Conservation (phyloP, 2,888 invertebrate species). For the Antitype chi region DNA sequence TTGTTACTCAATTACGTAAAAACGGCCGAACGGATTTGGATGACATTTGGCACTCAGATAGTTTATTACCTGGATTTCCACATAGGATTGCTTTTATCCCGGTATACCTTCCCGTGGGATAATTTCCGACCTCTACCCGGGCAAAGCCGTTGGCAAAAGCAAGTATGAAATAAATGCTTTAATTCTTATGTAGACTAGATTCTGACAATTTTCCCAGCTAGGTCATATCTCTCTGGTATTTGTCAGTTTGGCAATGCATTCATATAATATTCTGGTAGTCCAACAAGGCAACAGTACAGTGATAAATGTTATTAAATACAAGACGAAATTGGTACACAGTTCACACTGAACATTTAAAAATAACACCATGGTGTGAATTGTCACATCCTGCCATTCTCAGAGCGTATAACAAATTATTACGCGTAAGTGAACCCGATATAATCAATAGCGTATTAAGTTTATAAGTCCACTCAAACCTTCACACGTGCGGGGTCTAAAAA, state of each 20-base stretch:
- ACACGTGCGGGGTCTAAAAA: slow-evolving; percentile 54
- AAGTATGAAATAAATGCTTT: neutral
- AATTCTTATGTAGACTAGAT: neutral
- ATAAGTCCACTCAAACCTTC: slow-evolving; percentile 58
- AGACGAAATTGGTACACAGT: neutral
- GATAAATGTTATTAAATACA: neutral
- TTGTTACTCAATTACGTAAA: too few species aligned
- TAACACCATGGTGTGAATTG: slow-evolving; percentile 47
- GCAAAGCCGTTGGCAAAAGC: too few species aligned
- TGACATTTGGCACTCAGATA: too few species aligned
- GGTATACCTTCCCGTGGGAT: too few species aligned
- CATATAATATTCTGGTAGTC: neutral
- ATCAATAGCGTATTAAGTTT: slow-evolving; percentile 65
- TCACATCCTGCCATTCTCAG: slow-evolving; percentile 55
- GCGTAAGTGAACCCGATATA: slow-evolving; percentile 52
- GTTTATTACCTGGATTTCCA: too few species aligned
- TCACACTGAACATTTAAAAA: neutral
- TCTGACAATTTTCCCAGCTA: neutral
- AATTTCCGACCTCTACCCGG: too few species aligned
- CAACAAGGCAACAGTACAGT: too few species aligned
- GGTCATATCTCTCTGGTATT: neutral
- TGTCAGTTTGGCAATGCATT: too few species aligned
- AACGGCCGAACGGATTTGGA: too few species aligned
- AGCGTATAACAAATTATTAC: slow-evolving; percentile 43
- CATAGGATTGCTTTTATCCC: too few species aligned